Evolutionary conservation across 2,888 invertebrate genomes (phyloP).

Genomic region (Parapristionchus giblindavisi): DNA sequence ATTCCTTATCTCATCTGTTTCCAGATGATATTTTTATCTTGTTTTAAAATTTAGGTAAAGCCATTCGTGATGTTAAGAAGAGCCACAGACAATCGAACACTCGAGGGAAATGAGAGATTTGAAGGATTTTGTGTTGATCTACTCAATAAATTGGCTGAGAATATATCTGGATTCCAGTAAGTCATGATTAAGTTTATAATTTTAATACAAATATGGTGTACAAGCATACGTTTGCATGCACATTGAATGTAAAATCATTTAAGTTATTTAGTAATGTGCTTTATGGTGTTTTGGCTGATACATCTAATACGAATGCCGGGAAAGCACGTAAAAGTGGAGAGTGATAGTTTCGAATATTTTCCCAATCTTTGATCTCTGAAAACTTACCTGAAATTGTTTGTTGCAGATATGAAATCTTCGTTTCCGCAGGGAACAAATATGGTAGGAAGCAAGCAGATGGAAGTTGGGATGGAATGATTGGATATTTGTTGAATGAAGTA

Average conservation of each 20-base stretch:
- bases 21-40: neutral
- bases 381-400: constrained; percentile 43
- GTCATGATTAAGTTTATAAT: constrained; percentile 2
- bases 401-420: constrained; percentile 70
- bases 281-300: too few relatives aligned
- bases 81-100: constrained; percentile 59
- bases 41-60: constrained; percentile 77
- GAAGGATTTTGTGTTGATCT: constrained; percentile 72
- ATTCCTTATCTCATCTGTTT: neutral
- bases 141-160: constrained; percentile 69
- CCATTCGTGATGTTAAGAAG: constrained; percentile 89
- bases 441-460: constrained; percentile 56
- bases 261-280: too few relatives aligned
- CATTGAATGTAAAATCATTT: too few relatives aligned
- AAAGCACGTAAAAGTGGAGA: too few relatives aligned
- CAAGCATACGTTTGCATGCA: too few relatives aligned
- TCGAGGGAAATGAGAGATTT: constrained; percentile 67
- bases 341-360: too few relatives aligned
- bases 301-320: too few relatives aligned
- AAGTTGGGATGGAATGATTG: constrained; percentile 70
- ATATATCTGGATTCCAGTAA: constrained; percentile 56
- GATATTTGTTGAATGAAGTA: constrained; percentile 67
- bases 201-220: too few relatives aligned
- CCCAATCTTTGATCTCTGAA: too few relatives aligned
- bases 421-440: constrained; percentile 66